These are phyloP conservation scores for Melanotaenia nigrans DNA, from an alignment of 2,797 vertebrate genomes.

Conservation along the genomic window DNA sequence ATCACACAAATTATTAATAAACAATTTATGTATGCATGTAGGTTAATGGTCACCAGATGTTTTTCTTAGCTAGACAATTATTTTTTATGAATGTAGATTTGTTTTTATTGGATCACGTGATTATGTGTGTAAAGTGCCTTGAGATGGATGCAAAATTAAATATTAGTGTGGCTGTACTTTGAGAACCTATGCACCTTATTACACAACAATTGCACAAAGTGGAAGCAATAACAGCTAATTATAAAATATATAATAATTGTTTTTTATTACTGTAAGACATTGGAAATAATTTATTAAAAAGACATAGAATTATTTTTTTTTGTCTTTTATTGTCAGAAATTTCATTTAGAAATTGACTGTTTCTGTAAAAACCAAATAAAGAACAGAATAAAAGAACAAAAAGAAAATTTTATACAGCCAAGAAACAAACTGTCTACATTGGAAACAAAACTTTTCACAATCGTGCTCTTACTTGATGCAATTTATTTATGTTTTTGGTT, in stretches of 20 bases:
- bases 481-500: background rate
- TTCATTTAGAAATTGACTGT: background rate
- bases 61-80: no score
- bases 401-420: background rate
- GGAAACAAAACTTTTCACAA: background rate
- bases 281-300: conserved; percentile 3
- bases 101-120: no score
- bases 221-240: background rate
- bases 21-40: background rate
- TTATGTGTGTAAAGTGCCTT: background rate
- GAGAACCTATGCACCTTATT: background rate
- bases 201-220: background rate
- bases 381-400: background rate
- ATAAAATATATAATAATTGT: background rate
- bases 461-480: background rate
- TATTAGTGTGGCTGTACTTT: background rate
- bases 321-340: conserved; percentile 16
- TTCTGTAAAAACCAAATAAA: background rate
- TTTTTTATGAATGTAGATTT: no score
- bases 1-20: background rate
- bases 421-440: background rate
- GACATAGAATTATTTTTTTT: background rate
- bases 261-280: background rate
- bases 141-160: background rate
- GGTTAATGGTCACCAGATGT: background rate